Conservation (phyloP, 1,140 invertebrate genomes). For the Acromyrmex charruanus region DNA sequence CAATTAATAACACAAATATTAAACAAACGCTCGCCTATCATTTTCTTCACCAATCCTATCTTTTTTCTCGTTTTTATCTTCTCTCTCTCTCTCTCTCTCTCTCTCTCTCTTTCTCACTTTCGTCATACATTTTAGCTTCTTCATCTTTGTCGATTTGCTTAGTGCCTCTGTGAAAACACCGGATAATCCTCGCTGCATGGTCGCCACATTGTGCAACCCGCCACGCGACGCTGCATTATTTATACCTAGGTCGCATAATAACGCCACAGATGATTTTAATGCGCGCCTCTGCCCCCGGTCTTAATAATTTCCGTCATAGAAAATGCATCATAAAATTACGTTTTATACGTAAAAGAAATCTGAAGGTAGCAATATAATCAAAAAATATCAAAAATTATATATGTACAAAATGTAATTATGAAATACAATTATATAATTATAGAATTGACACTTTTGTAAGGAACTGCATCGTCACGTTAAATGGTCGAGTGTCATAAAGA, state of each 20-base stretch:
- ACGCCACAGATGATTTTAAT: slow-evolving; percentile 80
- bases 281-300: slow-evolving; percentile 48
- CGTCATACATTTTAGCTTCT: slow-evolving; percentile 42
- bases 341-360: background rate
- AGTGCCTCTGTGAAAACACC: slow-evolving; percentile 66
- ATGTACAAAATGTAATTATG: background rate
- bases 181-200: slow-evolving; percentile 76
- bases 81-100: slow-evolving; percentile 44
- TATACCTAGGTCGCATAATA: slow-evolving; percentile 69
- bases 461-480: background rate
- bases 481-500: background rate
- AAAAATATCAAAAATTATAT: background rate
- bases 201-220: slow-evolving; percentile 76
- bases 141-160: slow-evolving; percentile 62
- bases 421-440: background rate
- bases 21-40: slow-evolving; percentile 66
- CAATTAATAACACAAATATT: slow-evolving; percentile 57
- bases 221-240: slow-evolving; percentile 68
- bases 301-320: slow-evolving; percentile 52
- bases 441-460: background rate
- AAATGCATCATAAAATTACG: slow-evolving; percentile 10
- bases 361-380: background rate
- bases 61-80: background rate
- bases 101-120: slow-evolving; percentile 55
- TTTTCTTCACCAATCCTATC: slow-evolving; percentile 18